Evolutionary conservation across 92 coral and sea anemone species (phyloP).

Genomic region (Diadumene lineata): DNA sequence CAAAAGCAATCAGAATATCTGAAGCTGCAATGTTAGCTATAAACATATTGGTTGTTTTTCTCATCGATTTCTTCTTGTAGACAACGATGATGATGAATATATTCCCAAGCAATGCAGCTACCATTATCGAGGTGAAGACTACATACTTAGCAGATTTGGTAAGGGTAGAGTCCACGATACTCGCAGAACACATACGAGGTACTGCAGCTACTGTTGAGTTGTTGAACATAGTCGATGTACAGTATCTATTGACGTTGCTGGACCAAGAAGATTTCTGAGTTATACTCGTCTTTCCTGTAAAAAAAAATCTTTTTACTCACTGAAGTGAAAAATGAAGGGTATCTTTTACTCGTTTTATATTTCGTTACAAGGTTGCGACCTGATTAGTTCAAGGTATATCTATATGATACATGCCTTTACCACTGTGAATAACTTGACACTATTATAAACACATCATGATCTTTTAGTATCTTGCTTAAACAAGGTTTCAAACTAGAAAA

Average conservation of each 20-base stretch:
- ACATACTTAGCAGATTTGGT: background rate
- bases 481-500: background rate
- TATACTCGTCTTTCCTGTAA: background rate
- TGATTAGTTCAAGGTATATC: background rate
- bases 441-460: background rate
- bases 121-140: constrained; percentile 1
- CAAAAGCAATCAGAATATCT: constrained; percentile 13
- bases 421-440: background rate
- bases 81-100: constrained; percentile 22
- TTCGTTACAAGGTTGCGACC: background rate
- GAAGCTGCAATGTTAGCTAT: constrained; percentile 39
- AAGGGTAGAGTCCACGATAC: background rate
- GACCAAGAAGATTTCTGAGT: background rate
- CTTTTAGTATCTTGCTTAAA: background rate
- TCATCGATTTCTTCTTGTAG: constrained; percentile 31
- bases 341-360: background rate
- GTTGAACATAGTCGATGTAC: background rate
- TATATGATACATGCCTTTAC: background rate
- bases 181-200: background rate
- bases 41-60: constrained; percentile 30
- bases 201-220: background rate
- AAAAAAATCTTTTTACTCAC: background rate
- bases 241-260: background rate
- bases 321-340: background rate
- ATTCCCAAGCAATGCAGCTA: constrained; percentile 23